Conservation (phyloP, 92 coral and sea anemone genomes). For the Ricordea florida region DNA sequence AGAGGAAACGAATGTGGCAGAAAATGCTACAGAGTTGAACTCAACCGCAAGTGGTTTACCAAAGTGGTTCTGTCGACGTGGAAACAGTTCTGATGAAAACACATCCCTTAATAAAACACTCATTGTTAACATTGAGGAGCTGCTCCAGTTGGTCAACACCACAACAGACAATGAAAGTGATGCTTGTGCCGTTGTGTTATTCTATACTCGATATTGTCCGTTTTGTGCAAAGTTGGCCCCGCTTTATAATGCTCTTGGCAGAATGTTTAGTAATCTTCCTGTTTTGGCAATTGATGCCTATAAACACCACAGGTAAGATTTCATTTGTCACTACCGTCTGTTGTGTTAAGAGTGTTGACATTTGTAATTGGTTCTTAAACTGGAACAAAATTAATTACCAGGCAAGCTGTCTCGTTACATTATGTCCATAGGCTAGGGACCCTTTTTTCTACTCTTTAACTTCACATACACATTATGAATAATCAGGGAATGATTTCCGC, state of each 20-base stretch:
- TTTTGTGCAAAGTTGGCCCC: slow-evolving; percentile 92
- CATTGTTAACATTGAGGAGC: slow-evolving; percentile 46
- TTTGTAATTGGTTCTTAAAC: not conserved
- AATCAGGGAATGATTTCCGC: too few species aligned
- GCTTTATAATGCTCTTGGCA: slow-evolving; percentile 87
- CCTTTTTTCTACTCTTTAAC: too few species aligned
- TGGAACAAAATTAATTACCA: not conserved
- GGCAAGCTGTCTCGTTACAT: not conserved
- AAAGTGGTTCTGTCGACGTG: not conserved
- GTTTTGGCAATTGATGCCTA: slow-evolving; percentile 91
- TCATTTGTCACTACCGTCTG: not conserved
- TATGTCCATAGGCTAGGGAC: too few species aligned
- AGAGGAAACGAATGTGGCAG: too few species aligned
- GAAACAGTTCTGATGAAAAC: not conserved
- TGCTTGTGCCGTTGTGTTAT: slow-evolving; percentile 92
- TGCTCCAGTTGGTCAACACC: slow-evolving; percentile 61
- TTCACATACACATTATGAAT: too few species aligned
- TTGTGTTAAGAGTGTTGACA: too few species aligned
- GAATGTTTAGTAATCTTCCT: slow-evolving; percentile 83
- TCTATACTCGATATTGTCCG: slow-evolving; percentile 84
- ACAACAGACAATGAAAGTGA: slow-evolving; percentile 59
- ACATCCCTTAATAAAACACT: too few species aligned
- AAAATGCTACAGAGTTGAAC: too few species aligned
- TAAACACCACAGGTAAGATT: slow-evolving; percentile 74
- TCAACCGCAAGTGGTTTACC: too few species aligned